Evolutionary conservation across 2,797 vertebrate species (phyloP), one percentile per base, ranked within the genome.

Genomic region (Propithecus perrieri): DNA sequence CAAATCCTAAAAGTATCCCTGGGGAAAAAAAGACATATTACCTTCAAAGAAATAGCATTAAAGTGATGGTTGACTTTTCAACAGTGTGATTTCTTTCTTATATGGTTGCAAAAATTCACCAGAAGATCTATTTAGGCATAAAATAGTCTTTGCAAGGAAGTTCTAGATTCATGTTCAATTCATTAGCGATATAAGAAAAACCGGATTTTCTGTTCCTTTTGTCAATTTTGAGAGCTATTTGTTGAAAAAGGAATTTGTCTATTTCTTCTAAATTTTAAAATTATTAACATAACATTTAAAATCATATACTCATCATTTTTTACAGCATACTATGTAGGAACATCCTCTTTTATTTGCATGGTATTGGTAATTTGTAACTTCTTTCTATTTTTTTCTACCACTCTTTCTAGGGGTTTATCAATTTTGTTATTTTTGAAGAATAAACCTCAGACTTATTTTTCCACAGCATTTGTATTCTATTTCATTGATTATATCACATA

Each of bases 211-310:
- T 78, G 5, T 81, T 72, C 2, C 30, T 50, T 85, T 41, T 50
- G 7, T 80, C 8, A 88, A 75, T 75, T 90, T 75, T 76, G 20
- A 55, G 79, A 65, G 12, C 71, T 71, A 59, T 24, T 48, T 26
- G 22, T 93, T 95, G 38, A n/a, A 61, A 91, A 80, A 91, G 13
- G n/a, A 89, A 43, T 57, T 71, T 93, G 2, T 48, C 11, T 17
- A 75, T 80, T 91, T 95, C 24, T 61, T 92, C 67, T 85, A 85
- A 80, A 94, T 63, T 91, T 91, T 89, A 76, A 75, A 91, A 57
- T 74, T 41, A 46, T 79, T 87, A n/a, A 4, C 5, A 53, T 55
- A 92, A 55, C 12, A 72, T 71, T 92, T 93, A 48, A 80, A 97
- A 79, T n/a, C 2, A 71, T 26, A 15, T 61, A 41, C 7, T 76